Evolutionary conservation across 2,797 vertebrate species (phyloP), one percentile per base, ranked within the genome.

Genomic region (Alcedo quadribrachys): DNA sequence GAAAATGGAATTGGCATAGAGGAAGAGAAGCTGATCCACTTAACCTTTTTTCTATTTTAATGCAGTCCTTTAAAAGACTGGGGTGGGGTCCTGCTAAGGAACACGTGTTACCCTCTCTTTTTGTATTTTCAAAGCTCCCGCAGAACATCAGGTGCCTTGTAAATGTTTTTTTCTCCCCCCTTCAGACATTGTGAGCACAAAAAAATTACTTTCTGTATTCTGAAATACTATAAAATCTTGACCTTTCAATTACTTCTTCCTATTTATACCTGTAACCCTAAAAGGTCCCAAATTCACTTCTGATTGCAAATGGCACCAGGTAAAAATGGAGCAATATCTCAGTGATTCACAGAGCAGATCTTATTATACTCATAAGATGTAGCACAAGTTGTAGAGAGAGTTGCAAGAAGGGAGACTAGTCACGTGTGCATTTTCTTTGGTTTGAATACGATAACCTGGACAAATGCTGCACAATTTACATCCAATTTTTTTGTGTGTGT

Each of bases 1-100:
- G 80, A 61, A 89, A 94, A 91, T 71, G 62, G 79, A 92, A 91
- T 94, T 93, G 94, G 50, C 67, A 68, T 71, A 87, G 46, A 86
- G 20, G 20, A 54, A 42, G 45, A 89, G 30, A 83, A 89, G 94
- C 78, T 46, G 66, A 93, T 97, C 81, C 90, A 87, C 55, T 81
- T 83, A 91, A 90, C 66, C 85, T 95, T 66, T 82, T 81, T 85
- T 95, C 68, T 80, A 46, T 73, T 90, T 62, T 58, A 82, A 30
- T 33, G 15, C 45, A 74, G 57, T 92, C 48, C n/a, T 91, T 94
- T 95, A 79, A 91, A 85, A 80, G 46, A 74, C n/a, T 54, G 24
- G 32, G 15, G 51, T 11, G 30, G 28, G 51, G 50, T 2, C 4
- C 13, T 1, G 1, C 57, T 40, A 50, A 68, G 63, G 24, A 86